A percentile compares a stretch with the other conserved stretches of the same genome.
These are phyloP conservation scores for Meliscaeva auricollis DNA, from an alignment of 2,888 invertebrate genomes.

Conservation along the genomic window DNA sequence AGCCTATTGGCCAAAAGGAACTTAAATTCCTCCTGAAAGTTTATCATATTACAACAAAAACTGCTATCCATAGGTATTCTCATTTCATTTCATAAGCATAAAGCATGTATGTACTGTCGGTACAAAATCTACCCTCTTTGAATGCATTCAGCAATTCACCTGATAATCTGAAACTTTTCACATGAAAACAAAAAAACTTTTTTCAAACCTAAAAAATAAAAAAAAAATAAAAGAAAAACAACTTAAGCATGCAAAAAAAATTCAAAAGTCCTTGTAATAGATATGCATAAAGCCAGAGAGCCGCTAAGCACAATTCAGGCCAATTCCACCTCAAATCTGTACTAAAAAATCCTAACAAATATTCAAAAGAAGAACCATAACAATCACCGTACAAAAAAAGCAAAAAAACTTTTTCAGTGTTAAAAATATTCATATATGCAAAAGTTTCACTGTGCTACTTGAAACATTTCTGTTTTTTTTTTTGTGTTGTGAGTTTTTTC, in stretches of 20 bases:
- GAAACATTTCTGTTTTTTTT: constrained; percentile 60
- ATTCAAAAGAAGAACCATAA: constrained; percentile 39
- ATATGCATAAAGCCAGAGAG: constrained; percentile 56
- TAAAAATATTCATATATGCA: constrained; percentile 76
- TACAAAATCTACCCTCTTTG: constrained; percentile 36
- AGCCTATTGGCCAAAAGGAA: too few species aligned
- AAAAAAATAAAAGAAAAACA: background rate
- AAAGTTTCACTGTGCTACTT: constrained; percentile 75
- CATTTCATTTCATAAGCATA: constrained; percentile 52
- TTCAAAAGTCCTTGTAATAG: constrained; percentile 49
- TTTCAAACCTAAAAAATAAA: background rate
- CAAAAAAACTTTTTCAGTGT: constrained; percentile 43
- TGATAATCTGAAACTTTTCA: constrained; percentile 71
- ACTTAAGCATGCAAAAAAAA: constrained; percentile 1
- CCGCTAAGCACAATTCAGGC: constrained; percentile 67
- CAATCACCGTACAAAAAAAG: background rate
- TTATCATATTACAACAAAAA: too few species aligned
- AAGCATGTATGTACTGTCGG: too few species aligned
- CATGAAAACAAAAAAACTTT: constrained; percentile 55
- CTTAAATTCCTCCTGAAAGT: too few species aligned
- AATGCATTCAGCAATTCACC: constrained; percentile 60
- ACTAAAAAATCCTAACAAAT: constrained; percentile 64
- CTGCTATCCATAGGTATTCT: background rate
- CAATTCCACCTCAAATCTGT: constrained; percentile 73
- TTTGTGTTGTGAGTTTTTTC: constrained; percentile 51